Conservation (phyloP, 1,140 invertebrate species). For the Dendroctonus valens region DNA sequence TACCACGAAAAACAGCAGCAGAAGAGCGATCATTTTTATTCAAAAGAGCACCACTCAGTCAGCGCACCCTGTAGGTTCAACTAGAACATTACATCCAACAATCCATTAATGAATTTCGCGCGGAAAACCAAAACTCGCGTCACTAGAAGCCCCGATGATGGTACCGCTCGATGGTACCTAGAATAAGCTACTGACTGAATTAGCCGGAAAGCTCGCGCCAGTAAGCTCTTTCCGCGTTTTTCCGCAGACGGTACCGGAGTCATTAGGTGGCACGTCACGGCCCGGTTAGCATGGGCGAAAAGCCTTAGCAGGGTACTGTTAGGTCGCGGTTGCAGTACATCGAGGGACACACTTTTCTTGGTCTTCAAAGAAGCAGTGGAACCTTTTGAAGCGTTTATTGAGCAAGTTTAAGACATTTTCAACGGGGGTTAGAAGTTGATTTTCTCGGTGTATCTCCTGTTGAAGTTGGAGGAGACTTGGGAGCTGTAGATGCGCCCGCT, state of each 20-base stretch:
- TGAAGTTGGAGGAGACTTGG: slow-evolving; percentile 42
- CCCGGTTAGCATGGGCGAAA: slow-evolving; percentile 26
- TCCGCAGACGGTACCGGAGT: slow-evolving; percentile 17
- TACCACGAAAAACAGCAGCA: too few species aligned
- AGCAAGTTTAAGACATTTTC: too few species aligned
- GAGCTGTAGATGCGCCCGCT: slow-evolving; percentile 43
- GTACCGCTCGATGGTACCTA: slow-evolving; percentile 15
- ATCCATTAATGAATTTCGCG: too few species aligned
- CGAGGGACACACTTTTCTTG: neutral
- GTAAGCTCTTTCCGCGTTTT: slow-evolving; percentile 30
- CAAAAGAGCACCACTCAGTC: too few species aligned
- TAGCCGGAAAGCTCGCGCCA: slow-evolving; percentile 13
- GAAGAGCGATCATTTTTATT: too few species aligned
- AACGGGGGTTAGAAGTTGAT: too few species aligned
- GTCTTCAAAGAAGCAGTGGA: too few species aligned
- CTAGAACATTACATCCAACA: too few species aligned
- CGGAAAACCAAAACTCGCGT: too few species aligned
- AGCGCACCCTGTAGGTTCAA: too few species aligned
- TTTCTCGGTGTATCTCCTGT: slow-evolving; percentile 34
- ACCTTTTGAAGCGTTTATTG: too few species aligned
- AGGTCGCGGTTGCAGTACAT: slow-evolving; percentile 8
- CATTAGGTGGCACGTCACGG: slow-evolving; percentile 29
- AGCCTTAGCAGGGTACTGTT: slow-evolving; percentile 31
- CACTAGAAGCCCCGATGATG: slow-evolving; percentile 5
- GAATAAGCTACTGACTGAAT: slow-evolving; percentile 23